A percentile compares a stretch with the other conserved stretches of the same genome.
These are phyloP conservation scores for Rachycentron canadum DNA, from an alignment of 2,797 vertebrate species.

Conservation along the genomic window DNA sequence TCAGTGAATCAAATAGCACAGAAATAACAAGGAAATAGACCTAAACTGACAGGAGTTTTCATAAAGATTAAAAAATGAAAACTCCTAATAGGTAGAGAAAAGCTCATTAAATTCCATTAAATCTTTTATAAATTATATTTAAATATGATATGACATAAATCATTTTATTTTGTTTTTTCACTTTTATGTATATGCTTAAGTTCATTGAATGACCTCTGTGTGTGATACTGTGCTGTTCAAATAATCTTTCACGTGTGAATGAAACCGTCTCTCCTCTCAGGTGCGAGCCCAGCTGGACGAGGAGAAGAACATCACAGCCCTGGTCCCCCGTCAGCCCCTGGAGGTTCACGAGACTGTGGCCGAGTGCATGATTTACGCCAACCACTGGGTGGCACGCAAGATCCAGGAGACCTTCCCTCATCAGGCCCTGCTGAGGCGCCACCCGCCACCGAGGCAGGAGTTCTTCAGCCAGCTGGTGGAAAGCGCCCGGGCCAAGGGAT, in stretches of 20 bases:
- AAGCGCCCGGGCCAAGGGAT: conserved; percentile 88
- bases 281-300: conserved; percentile 92
- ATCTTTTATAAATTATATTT: no score
- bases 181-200: no score
- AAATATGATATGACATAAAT: no score
- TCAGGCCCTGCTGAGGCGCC: conserved; percentile 91
- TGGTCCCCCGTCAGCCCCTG: conserved; percentile 93
- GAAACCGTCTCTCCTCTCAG: conserved; percentile 37
- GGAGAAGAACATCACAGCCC: conserved; percentile 91
- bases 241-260: neutral
- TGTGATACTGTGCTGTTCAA: no score
- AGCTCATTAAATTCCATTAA: no score
- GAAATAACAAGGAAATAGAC: no score
- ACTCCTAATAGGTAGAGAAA: no score
- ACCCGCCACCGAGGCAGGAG: conserved; percentile 92
- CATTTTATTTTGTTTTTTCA: no score
- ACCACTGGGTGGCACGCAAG: conserved; percentile 97
- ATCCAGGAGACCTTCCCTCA: conserved; percentile 92
- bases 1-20: no score
- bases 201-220: no score
- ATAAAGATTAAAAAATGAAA: no score
- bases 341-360: conserved; percentile 96
- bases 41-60: no score
- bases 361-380: conserved; percentile 98
- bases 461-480: conserved; percentile 91